Base-by-base conservation (phyloP, 2,797 vertebrate genomes). In the Clarias platycephalus region DNA sequence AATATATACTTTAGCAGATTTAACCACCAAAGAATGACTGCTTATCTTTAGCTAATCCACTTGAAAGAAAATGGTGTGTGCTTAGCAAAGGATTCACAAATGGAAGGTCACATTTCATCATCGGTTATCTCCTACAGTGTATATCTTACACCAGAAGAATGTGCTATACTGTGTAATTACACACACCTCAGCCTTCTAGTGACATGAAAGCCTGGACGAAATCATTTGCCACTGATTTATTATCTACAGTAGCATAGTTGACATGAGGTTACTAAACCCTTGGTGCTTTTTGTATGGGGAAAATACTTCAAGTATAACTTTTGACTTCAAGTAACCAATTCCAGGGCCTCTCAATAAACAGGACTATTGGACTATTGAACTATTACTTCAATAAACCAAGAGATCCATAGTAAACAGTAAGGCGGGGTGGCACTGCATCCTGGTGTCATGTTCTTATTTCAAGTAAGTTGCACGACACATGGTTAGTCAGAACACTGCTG, bases 11-110 rank as follows among this genome's bases (percentile, higher is more conserved):
- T 57, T 2, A 55, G 58, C 28, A 80, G 57, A 67, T 20, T 82
- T 80, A 84, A 86, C 57, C 71, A 68, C 22, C 55, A 49, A 28
- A 85, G 62, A 83, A 83, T 81, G 81, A 82, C 81, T 31, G 55
- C 40, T 57, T 84, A 7, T 80, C 44, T 75, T 66, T 74, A 64
- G 28, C 26, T 80, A 75, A 83, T 68, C 44, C 68, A 58, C 16
- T 31, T 74, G 9, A 81, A 16, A 44, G 31, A 80, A 71, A 63
- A 22, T 10, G 66, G 0, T 63, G 24, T 18, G 24, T 80, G 53
- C 26, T 78, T 4, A 44, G 63, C 63, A 24, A 15, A n/a, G 18
- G n/a, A 57, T 53, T 37, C 71, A 83, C 64, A 55, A 31, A 26
- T 9, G n/a, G 31, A 66, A 58, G 62, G 68, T 83, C 76, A 64